phyloP scores from a whole-genome alignment of 2,888 invertebrate species.

The Rotaria socialis region DNA sequence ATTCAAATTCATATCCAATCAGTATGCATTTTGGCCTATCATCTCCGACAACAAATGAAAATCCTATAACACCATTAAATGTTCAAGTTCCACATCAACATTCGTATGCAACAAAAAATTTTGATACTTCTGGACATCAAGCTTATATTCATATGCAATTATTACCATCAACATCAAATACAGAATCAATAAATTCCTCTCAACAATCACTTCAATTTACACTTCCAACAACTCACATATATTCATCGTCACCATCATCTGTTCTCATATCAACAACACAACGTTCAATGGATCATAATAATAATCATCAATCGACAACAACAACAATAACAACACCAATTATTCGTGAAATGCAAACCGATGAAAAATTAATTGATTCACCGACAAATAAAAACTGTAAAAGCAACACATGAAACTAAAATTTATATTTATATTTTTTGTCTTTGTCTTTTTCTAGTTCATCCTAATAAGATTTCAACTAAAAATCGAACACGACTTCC shows the following conservation, averaged over 20 bases:
- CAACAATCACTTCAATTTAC: constrained; percentile 18
- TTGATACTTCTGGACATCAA: background rate
- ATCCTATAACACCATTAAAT: background rate
- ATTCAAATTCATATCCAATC: background rate
- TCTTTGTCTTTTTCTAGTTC: background rate
- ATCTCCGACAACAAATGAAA: background rate
- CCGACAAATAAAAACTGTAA: background rate
- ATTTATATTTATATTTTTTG: background rate
- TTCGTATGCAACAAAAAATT: constrained; percentile 1
- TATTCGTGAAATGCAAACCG: constrained; percentile 14
- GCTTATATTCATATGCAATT: constrained; percentile 17
- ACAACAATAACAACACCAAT: constrained; percentile 25
- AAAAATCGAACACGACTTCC: constrained; percentile 33
- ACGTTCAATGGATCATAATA: constrained; percentile 30
- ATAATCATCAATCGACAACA: constrained; percentile 6
- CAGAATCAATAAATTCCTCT: background rate
- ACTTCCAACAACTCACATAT: background rate
- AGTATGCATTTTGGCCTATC: constrained; percentile 2
- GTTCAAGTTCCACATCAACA: constrained; percentile 22
- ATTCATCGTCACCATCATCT: background rate
- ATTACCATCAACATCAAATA: background rate
- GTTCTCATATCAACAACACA: constrained; percentile 22
- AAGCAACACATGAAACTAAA: background rate
- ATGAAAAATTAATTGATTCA: constrained; percentile 24
- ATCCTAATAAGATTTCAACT: background rate